Evolutionary conservation across 1,140 invertebrate species (phyloP), one percentile per base, ranked within the genome.

Genomic region (Drosophila azteca): DNA sequence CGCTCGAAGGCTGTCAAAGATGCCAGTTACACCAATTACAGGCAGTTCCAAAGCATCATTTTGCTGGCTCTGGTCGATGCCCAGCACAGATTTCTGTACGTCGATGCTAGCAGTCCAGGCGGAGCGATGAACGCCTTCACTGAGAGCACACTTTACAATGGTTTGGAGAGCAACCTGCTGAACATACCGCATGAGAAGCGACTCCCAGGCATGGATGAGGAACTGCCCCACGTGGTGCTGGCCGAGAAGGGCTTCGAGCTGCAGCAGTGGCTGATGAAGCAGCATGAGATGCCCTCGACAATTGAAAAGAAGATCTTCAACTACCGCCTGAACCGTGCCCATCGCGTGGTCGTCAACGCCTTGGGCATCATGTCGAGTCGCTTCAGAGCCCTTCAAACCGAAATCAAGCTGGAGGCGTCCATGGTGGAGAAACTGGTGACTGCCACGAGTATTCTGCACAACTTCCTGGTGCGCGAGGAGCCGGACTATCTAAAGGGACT

Each of bases 241-340:
- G 55, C 26, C 26, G 26, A 48, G 22, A 26, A 48, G 55, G 26
- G 55, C 2, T 48, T 48, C 26, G n/a, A 13, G 7, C 11, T 48
- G 44, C 44, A 59, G 11, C 55, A 44, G 3, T 59, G 55, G 55
- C 44, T 59, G 7, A 59, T 48, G 44, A 59, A 46, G 43, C 44
- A 44, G 11, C 15, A 48, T 44, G 55, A 59, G 15, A n/a, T 31
- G 2, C 7, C 43, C 24, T 7, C n/a, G 20, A 46, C 9, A 13
- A 13, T n/a, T 9, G 4, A n/a, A 17, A 11, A 31, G 22, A 58
- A 48, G 17, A 5, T 59, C 11, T 59, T 59, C 9, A 59, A 59
- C n/a, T 59, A 48, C 24, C 55, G 55, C 9, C 55, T 24, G 6
- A 35, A 31, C n/a, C 43, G 43, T 1, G 55, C 55, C 4, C 55